These are phyloP conservation scores for Campaea margaritaria DNA, from an alignment of 2,888 invertebrate species.

Conservation along the genomic window DNA sequence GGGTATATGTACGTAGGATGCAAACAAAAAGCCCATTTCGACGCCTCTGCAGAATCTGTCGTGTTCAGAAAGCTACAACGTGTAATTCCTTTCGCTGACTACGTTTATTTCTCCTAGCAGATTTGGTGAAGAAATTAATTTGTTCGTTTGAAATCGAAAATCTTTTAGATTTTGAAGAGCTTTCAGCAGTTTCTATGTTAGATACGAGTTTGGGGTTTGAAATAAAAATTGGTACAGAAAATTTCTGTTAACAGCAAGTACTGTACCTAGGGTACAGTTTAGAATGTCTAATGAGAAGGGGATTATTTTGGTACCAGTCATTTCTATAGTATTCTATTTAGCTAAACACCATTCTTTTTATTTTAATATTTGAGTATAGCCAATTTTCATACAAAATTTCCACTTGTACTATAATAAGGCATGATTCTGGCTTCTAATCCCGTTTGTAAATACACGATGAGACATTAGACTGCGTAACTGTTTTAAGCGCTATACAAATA, in stretches of 20 bases:
- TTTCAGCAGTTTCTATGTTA: not conserved
- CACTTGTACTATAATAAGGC: not conserved
- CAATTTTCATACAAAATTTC: conserved; percentile 5
- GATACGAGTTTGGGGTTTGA: no score
- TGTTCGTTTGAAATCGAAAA: no score
- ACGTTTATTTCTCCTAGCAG: no score
- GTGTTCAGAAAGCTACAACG: not conserved
- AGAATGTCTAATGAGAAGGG: no score
- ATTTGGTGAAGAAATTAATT: no score
- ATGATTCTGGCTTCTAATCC: conserved; percentile 11
- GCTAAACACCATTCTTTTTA: no score
- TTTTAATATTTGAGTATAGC: not conserved
- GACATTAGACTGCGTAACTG: not conserved
- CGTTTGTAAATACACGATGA: conserved; percentile 14
- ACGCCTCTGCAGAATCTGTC: conserved; percentile 12
- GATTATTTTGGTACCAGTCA: no score
- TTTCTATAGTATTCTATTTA: not conserved
- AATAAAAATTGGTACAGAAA: no score
- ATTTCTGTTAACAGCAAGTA: no score
- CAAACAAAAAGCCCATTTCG: conserved; percentile 11
- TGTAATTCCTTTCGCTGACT: no score
- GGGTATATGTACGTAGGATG: not conserved
- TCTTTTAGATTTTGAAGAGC: not conserved
- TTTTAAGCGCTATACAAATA: not conserved
- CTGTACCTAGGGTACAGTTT: no score